Evolutionary conservation across 2,888 invertebrate genomes (phyloP), one percentile per base, ranked within the genome.

Genomic region (Noctua janthe): DNA sequence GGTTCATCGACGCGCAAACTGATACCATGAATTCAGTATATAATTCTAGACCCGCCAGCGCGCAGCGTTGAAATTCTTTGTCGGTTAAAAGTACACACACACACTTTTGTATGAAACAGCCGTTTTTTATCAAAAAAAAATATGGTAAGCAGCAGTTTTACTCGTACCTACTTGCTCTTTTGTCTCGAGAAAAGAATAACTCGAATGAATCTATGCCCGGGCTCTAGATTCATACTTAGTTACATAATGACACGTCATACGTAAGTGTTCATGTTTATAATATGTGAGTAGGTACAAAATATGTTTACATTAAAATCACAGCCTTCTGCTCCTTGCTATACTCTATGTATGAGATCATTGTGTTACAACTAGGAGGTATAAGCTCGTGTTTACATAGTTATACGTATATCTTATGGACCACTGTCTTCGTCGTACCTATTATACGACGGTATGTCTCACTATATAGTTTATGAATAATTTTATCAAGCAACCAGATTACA

Each of bases 251-350:
- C 88, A 84, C 80, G 82, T 89, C 83, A 90, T 84, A 82, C 85
- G 79, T 75, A 76, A 78, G 81, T 84, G 78, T 76, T 78, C 84
- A 90, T 86, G 89, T 89, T 85, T 88, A 85, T 85, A 87, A 82
- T 83, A 85, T 71, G 75, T 80, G 79, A 67, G 83, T 89, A 83
- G 80, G 87, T 88, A 84, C 81, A 85, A 83, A 90, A 82, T 88
- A 84, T 93, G 93, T 93, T 93, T 93, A 93, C 90, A 92, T 91
- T 93, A 90, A 82, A 90, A 90, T 91, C 90, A 90, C 91, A 91
- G 89, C 88, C 88, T 87, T 89, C 89, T 86, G 87, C 88, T 84
- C 86, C 88, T 86, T 87, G 87, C 86, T 84, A 84, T 83, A 84
- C 82, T 82, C 78, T 81, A 91, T 93, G 92, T 81, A 91, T 94